Evolutionary conservation across 1,140 invertebrate species (phyloP), one percentile per base, ranked within the genome.

Genomic region (Ceratina australensis): DNA sequence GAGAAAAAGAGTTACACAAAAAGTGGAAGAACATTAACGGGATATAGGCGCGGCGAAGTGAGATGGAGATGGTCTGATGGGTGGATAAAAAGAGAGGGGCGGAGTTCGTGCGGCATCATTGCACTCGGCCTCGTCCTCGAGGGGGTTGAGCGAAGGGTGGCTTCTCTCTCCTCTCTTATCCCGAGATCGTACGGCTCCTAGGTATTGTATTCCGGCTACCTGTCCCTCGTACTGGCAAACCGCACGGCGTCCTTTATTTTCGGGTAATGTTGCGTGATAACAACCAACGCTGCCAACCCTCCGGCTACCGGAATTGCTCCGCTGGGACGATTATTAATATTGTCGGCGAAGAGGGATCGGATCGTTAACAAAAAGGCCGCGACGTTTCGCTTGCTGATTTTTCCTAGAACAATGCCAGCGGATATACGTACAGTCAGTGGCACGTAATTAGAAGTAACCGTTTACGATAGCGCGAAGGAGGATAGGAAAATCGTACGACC

Each of bases 211-310:
- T 49, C 63, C 68, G 26, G 47, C 18, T 78, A 57, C 61, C 59
- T 64, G 63, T 63, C 26, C 54, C 50, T 68, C 54, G 47, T 59
- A 20, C 26, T 16, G 4, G 63, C 28, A 61, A 71, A 26, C 59
- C 50, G 67, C 64, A 50, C 65, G 49, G 57, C 72, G 79, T 83
- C 80, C 82, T 88, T 86, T 88, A 88, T 88, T 87, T 86, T 80
- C 80, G 71, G 79, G 80, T 88, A 87, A 88, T 87, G 87, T 85
- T 77, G 82, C 72, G 86, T 85, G 86, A 87, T 87, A 88, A 86
- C 86, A 81, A 81, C 67, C 74, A 78, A 71, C 73, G 66, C 60
- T 80, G 77, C 24, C 49, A 63, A 59, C 42, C 56, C n/a, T n/a
- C 54, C 5, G 20, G 22, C 15, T 42, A 16, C 60, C 42, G 59